Percentiles rank a stretch among this genome's conserved stretches.
Evolutionary conservation across 2,888 invertebrate species (phyloP).

Genomic region (Seladonia tumulorum): DNA sequence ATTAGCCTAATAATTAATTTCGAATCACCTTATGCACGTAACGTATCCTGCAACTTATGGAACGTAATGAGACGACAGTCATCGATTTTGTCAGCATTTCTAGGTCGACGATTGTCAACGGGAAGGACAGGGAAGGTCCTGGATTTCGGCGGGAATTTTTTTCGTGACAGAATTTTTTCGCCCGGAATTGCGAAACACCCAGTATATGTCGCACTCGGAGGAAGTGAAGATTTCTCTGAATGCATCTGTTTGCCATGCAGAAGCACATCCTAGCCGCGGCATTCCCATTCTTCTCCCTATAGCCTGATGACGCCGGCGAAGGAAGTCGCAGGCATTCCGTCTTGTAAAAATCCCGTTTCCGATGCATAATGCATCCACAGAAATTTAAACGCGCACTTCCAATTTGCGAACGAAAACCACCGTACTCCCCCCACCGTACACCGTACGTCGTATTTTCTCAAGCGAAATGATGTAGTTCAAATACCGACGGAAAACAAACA

Average conservation of each 20-base stretch:
- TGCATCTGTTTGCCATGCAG: slow-evolving; percentile 78
- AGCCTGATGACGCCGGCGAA: slow-evolving; percentile 72
- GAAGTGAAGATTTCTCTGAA: slow-evolving; percentile 76
- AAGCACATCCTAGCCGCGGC: slow-evolving; percentile 74
- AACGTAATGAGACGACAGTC: background rate
- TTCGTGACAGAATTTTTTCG: background rate
- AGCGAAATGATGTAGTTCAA: background rate
- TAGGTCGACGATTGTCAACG: background rate
- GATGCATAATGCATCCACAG: slow-evolving; percentile 51
- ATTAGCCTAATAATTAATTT: background rate
- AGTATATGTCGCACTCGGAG: slow-evolving; percentile 59
- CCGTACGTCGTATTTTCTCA: background rate
- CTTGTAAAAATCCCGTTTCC: slow-evolving; percentile 69
- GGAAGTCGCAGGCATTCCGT: slow-evolving; percentile 74
- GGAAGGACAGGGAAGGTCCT: too few relatives aligned
- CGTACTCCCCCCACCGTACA: background rate
- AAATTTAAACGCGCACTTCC: slow-evolving; percentile 55
- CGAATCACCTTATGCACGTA: background rate
- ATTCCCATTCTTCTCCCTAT: slow-evolving; percentile 71
- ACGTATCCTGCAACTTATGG: background rate
- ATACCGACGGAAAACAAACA: background rate
- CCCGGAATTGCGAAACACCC: slow-evolving; percentile 27
- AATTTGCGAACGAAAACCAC: slow-evolving; percentile 41
- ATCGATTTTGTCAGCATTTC: background rate
- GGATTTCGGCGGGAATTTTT: background rate